Evolutionary conservation across 2,113 vertebrate genomes (phyloP).

Genomic region (Typhlomys cinereus): DNA sequence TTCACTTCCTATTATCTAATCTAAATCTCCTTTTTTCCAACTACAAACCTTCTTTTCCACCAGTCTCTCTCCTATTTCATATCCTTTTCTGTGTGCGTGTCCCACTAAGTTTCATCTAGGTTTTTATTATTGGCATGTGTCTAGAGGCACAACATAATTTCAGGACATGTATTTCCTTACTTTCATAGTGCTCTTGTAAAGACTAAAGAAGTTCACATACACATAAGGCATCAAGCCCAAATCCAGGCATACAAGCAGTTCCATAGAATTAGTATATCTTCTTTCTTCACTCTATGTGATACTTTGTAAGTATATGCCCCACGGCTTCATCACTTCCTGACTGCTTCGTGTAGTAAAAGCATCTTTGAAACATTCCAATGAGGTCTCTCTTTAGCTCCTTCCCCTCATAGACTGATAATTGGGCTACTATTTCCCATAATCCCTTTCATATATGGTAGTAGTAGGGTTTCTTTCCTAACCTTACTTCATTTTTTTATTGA

Average conservation of each 20-base stretch:
- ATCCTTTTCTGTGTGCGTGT: too few species aligned
- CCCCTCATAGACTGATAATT: not conserved
- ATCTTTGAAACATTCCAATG: not conserved
- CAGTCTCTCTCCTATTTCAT: too few species aligned
- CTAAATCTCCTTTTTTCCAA: too few species aligned
- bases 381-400: not conserved
- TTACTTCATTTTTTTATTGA: not conserved
- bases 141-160: too few species aligned
- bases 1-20: too few species aligned
- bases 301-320: not conserved
- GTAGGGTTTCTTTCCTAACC: not conserved
- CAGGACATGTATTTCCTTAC: not conserved
- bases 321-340: not conserved
- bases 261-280: not conserved
- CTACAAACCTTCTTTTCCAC: too few species aligned
- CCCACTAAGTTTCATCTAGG: too few species aligned
- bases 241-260: not conserved
- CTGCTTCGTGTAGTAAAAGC: not conserved
- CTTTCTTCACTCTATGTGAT: not conserved
- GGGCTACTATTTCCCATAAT: not conserved
- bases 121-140: too few species aligned
- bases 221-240: not conserved
- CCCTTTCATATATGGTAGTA: not conserved
- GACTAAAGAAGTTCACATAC: not conserved
- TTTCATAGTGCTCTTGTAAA: not conserved